phyloP scores from a whole-genome alignment of 2,113 vertebrate species.

The Myotis davidii region DNA sequence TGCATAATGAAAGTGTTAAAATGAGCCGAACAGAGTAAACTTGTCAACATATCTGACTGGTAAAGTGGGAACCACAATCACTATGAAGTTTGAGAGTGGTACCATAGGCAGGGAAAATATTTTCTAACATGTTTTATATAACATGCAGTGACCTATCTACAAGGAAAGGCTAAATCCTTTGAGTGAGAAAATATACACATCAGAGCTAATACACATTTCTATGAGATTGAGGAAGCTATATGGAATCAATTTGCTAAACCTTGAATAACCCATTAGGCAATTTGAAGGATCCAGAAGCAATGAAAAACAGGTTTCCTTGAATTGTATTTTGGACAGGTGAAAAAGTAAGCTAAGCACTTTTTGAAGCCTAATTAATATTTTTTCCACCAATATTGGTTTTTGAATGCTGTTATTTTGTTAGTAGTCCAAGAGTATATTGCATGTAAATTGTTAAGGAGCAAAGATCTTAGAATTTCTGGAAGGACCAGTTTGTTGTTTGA shows the following conservation, averaged over 20 bases:
- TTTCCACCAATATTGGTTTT: background rate
- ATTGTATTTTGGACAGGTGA: background rate
- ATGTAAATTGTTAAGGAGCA: background rate
- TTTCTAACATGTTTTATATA: too few species aligned
- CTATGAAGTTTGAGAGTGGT: too few species aligned
- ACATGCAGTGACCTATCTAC: background rate
- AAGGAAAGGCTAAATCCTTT: background rate
- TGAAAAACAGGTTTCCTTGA: background rate
- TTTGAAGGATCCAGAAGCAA: background rate
- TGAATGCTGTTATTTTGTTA: background rate
- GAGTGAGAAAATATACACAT: background rate
- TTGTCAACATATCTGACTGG: too few species aligned
- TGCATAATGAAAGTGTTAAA: too few species aligned
- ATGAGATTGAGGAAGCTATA: background rate
- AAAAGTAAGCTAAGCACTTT: background rate
- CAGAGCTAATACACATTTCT: background rate
- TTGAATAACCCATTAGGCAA: background rate
- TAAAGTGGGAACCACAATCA: too few species aligned
- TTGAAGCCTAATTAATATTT: background rate
- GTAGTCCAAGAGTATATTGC: background rate
- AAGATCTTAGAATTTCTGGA: background rate
- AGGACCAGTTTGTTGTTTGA: background rate
- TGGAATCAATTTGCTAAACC: background rate
- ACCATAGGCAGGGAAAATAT: too few species aligned
- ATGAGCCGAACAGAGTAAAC: too few species aligned